phyloP scores from a whole-genome alignment of 2,113 vertebrate genomes.

The Turdus rufiventris region DNA sequence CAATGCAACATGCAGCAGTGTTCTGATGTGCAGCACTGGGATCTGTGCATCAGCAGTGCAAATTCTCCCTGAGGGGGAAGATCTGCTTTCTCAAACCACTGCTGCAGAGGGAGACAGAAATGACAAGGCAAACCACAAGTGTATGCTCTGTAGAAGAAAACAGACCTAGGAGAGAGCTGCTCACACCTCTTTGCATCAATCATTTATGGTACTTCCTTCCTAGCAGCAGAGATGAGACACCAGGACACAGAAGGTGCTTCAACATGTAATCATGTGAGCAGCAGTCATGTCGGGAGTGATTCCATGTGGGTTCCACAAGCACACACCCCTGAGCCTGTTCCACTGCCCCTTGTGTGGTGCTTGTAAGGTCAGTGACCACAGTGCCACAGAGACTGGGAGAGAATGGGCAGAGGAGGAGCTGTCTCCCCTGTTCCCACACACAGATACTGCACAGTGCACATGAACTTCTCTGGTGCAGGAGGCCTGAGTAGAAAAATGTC shows the following conservation, averaged over 20 bases:
- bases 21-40: background rate
- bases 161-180: background rate
- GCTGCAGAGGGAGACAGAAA: background rate
- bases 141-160: background rate
- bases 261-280: background rate
- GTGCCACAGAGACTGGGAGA: background rate
- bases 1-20: background rate
- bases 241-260: background rate
- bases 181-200: background rate
- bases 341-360: background rate
- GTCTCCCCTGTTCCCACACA: background rate
- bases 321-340: background rate
- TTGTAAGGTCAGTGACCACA: background rate
- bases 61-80: background rate
- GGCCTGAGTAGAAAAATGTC: rapidly evolving
- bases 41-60: background rate
- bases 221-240: background rate
- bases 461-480: background rate
- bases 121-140: background rate
- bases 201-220: background rate
- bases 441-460: no score
- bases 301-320: background rate
- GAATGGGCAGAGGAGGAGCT: background rate
- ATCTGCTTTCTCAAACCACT: background rate
- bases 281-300: background rate